phyloP scores from a whole-genome alignment of 2,113 vertebrate genomes.

The Nesoenas mayeri region DNA sequence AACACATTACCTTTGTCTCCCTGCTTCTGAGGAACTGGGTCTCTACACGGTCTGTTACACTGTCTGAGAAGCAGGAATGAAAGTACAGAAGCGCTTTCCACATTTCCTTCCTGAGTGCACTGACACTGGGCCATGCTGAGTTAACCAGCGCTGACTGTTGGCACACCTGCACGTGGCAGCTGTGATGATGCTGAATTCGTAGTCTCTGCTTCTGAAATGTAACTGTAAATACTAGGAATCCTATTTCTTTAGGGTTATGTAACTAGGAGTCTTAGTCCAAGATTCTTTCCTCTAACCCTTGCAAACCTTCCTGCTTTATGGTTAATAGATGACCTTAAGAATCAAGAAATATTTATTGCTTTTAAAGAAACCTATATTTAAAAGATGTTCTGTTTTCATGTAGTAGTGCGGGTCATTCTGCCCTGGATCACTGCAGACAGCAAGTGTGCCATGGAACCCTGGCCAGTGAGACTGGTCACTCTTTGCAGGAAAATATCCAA shows the following conservation, averaged over 20 bases:
- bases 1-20: neutral
- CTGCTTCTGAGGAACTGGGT: neutral
- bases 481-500: constrained; percentile 25
- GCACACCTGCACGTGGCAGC: neutral
- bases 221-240: constrained; percentile 55
- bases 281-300: constrained; percentile 41
- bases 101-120: neutral
- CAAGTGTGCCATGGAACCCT: constrained; percentile 38
- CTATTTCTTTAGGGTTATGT: constrained; percentile 53
- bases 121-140: neutral
- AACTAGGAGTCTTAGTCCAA: constrained; percentile 49
- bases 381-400: constrained; percentile 62
- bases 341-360: constrained; percentile 80
- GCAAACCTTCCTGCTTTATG: constrained; percentile 67
- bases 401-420: constrained; percentile 37
- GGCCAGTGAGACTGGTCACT: constrained; percentile 18
- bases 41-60: neutral
- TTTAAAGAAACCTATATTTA: constrained; percentile 78
- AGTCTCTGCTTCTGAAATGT: constrained; percentile 23
- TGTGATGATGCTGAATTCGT: constrained; percentile 37
- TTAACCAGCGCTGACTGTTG: neutral
- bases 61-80: neutral
- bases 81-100: neutral
- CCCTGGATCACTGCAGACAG: constrained; percentile 52
- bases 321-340: constrained; percentile 66